Percentiles rank a stretch among this genome's conserved stretches.
These are phyloP conservation scores for Drosophila orena DNA, from an alignment of 1,140 invertebrate genomes.

Conservation along the genomic window DNA sequence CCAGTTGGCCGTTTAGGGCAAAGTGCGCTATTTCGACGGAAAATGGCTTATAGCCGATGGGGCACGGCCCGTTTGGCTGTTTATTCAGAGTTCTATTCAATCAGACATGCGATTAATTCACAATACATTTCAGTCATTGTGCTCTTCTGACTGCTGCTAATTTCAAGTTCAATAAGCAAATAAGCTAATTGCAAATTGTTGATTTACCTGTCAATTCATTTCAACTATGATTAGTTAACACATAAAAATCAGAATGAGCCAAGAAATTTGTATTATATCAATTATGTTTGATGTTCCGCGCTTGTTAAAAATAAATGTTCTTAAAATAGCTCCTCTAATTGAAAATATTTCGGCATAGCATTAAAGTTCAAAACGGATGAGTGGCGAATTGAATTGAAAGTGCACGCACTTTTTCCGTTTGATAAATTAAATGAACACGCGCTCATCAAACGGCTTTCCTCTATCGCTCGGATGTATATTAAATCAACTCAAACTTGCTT, in stretches of 20 bases:
- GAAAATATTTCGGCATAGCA: not conserved
- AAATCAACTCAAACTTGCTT: conserved; percentile 54
- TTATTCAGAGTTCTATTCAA: conserved; percentile 11
- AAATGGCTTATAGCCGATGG: conserved; percentile 10
- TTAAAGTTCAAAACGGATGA: not conserved
- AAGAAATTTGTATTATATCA: not conserved
- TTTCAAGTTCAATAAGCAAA: conserved; percentile 2
- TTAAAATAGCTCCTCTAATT: conserved; percentile 14
- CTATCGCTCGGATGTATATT: conserved; percentile 34
- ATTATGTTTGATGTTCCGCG: not conserved
- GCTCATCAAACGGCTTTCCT: conserved; percentile 40
- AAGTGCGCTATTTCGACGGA: conserved; percentile 20
- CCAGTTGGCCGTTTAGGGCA: conserved; percentile 20
- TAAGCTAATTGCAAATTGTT: conserved; percentile 3
- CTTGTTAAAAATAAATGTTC: conserved; percentile 10
- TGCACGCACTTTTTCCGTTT: conserved; percentile 52
- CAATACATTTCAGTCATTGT: not conserved
- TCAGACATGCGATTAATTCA: not conserved
- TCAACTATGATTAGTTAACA: not conserved
- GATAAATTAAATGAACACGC: conserved; percentile 61
- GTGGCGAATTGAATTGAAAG: not conserved
- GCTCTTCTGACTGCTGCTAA: conserved; percentile 13
- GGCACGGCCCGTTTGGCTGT: conserved; percentile 32
- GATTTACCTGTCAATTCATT: not conserved
- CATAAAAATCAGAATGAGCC: no score